Conservation (phyloP, 2,797 vertebrate species). For the Chiloscyllium punctatum region DNA sequence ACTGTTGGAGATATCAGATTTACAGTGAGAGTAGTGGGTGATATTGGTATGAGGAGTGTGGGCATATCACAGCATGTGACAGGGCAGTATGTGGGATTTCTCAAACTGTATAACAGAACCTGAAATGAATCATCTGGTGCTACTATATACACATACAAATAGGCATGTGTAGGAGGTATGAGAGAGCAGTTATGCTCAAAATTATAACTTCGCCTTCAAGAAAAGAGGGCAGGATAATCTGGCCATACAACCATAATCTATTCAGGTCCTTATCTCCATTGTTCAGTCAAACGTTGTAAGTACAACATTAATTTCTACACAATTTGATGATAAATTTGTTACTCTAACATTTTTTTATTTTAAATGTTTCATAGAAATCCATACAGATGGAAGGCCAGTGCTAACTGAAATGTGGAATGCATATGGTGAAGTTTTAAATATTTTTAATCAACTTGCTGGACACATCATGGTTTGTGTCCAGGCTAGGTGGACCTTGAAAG, state of each 20-base stretch:
- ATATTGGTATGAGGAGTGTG: background rate
- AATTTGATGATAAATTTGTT: conserved; percentile 4
- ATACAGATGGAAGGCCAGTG: background rate
- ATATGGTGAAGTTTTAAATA: background rate
- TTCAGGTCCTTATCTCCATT: background rate
- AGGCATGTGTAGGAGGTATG: background rate
- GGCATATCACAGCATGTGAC: background rate
- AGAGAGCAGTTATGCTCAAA: background rate
- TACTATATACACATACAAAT: background rate
- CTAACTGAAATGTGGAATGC: background rate
- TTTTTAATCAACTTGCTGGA: no score
- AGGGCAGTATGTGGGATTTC: background rate
- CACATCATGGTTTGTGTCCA: no score
- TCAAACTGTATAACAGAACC: background rate
- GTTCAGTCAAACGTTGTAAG: background rate
- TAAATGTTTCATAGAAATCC: background rate
- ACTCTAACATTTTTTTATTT: background rate
- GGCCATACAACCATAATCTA: background rate
- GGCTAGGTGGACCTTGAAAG: no score
- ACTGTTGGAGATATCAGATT: background rate
- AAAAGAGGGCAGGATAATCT: background rate
- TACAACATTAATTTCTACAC: background rate
- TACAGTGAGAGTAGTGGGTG: background rate
- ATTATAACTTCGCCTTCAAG: background rate
- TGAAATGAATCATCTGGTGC: background rate